phyloP scores from a whole-genome alignment of 2,113 vertebrate species.

The Mustela nigripes region DNA sequence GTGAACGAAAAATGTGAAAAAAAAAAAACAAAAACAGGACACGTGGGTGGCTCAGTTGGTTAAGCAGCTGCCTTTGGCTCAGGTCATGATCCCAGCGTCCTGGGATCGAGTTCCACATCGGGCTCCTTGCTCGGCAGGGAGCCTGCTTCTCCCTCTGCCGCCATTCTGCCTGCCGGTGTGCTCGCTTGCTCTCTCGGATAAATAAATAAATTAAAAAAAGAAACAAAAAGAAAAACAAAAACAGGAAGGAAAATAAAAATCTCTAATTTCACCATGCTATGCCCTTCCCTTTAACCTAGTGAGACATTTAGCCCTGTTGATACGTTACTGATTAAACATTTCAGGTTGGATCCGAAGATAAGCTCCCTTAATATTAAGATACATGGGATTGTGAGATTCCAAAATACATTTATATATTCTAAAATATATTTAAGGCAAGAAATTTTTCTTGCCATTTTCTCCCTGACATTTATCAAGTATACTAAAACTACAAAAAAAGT shows the following conservation, averaged over 20 bases:
- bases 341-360: background rate
- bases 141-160: too few species aligned
- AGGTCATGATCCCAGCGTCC: too few species aligned
- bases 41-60: too few species aligned
- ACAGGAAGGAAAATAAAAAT: background rate
- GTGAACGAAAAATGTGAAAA: background rate
- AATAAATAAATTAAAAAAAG: too few species aligned
- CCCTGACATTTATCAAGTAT: background rate
- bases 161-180: too few species aligned
- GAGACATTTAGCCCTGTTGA: background rate
- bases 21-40: too few species aligned
- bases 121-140: too few species aligned
- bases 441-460: background rate
- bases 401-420: too few species aligned
- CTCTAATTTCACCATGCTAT: background rate
- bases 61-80: too few species aligned
- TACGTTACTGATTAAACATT: background rate
- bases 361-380: constrained; percentile 13
- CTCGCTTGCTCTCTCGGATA: too few species aligned
- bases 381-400: background rate
- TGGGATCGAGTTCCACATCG: too few species aligned
- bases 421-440: background rate
- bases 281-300: background rate
- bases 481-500: background rate
- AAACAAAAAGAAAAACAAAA: background rate